Evolutionary conservation across 1,140 invertebrate genomes (phyloP).

Genomic region (Papilio machaon): DNA sequence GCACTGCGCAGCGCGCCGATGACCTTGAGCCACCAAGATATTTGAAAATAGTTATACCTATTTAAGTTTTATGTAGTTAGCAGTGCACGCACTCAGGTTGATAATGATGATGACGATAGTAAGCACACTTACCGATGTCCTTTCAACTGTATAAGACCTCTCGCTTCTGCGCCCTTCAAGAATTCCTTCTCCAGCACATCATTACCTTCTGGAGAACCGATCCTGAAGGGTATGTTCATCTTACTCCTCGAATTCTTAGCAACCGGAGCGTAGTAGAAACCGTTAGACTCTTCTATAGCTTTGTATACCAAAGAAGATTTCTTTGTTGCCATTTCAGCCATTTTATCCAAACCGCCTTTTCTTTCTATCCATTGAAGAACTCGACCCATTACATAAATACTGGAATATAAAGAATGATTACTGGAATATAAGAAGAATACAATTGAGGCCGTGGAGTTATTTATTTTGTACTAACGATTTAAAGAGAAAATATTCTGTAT

Average conservation of each 20-base stretch:
- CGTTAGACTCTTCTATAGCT: conserved; percentile 92
- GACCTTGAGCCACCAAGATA: too few species aligned
- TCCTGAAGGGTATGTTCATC: conserved; percentile 97
- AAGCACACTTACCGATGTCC: conserved; percentile 90
- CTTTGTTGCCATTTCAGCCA: conserved; percentile 86
- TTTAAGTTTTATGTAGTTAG: too few species aligned
- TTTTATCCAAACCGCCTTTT: conserved; percentile 92
- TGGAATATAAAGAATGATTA: conserved; percentile 76
- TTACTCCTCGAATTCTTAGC: conserved; percentile 86
- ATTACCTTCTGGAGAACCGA: conserved; percentile 85
- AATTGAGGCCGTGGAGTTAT: too few species aligned
- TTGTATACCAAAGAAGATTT: conserved; percentile 94
- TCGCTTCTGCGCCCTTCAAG: conserved; percentile 88
- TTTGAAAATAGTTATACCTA: too few species aligned
- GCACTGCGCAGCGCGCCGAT: too few species aligned
- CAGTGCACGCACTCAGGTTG: too few species aligned
- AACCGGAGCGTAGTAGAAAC: conserved; percentile 93
- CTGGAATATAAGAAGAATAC: too few species aligned
- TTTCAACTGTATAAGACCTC: conserved; percentile 94
- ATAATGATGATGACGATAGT: too few species aligned
- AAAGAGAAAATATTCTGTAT: background rate
- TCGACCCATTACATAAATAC: conserved; percentile 95
- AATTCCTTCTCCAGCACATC: conserved; percentile 95
- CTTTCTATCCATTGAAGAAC: conserved; percentile 96
- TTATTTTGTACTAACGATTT: background rate